phyloP scores from a whole-genome alignment of 2,888 invertebrate species.

The Coenonympha arcania region DNA sequence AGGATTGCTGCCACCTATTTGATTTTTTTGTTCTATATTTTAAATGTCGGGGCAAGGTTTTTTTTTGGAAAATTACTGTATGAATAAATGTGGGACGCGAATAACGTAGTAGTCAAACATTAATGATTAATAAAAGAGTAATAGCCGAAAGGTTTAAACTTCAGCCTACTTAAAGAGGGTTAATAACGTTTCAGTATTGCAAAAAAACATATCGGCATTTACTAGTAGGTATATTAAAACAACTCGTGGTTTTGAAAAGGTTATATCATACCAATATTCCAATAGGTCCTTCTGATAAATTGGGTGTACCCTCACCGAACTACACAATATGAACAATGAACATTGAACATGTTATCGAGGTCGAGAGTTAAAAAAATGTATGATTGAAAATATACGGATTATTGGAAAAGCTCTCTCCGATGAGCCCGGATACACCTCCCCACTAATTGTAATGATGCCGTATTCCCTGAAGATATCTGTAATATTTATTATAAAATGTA shows the following conservation, averaged over 20 bases:
- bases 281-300: too few relatives aligned
- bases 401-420: slow-evolving; percentile 4
- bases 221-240: too few relatives aligned
- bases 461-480: background rate
- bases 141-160: too few relatives aligned
- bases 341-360: slow-evolving; percentile 22
- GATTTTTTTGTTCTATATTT: too few relatives aligned
- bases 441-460: background rate
- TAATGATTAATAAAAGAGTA: too few relatives aligned
- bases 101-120: too few relatives aligned
- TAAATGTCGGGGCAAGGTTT: too few relatives aligned
- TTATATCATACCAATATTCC: slow-evolving; percentile 20
- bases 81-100: too few relatives aligned
- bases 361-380: slow-evolving; percentile 18
- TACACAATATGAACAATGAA: slow-evolving; percentile 29
- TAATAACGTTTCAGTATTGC: background rate
- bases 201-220: too few relatives aligned
- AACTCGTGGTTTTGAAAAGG: background rate
- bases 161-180: too few relatives aligned
- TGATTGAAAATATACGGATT: slow-evolving; percentile 1
- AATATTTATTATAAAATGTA: background rate
- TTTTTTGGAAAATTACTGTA: too few relatives aligned
- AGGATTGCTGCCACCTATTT: too few relatives aligned
- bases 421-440: background rate
- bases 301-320: slow-evolving; percentile 37